Evolutionary conservation across 2,888 invertebrate species (phyloP).

Genomic region (Onthophagus sagittarius): DNA sequence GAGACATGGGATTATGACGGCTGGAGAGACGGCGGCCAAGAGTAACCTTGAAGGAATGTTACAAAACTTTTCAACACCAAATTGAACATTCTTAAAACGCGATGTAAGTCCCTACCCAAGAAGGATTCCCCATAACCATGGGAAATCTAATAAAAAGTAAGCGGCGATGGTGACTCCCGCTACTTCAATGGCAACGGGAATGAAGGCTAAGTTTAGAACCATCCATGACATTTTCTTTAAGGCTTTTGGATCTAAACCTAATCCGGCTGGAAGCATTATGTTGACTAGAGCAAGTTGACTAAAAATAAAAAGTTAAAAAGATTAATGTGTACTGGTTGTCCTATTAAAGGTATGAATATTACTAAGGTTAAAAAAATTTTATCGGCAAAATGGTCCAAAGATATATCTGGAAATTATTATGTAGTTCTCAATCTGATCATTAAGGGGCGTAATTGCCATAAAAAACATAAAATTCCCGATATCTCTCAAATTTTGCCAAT

Average conservation of each 20-base stretch:
- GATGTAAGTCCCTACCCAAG: constrained; percentile 47
- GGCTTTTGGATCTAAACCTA: constrained; percentile 59
- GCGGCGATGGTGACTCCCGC: constrained; percentile 51
- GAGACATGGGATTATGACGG: constrained; percentile 69
- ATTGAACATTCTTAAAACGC: constrained; percentile 25
- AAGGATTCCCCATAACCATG: constrained; percentile 59
- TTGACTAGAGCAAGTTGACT: constrained; percentile 62
- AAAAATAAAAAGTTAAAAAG: constrained; percentile 27
- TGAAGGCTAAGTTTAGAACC: constrained; percentile 55
- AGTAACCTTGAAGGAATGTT: constrained; percentile 50
- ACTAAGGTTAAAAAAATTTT: too few relatives aligned
- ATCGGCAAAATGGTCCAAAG: too few relatives aligned
- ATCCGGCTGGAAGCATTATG: constrained; percentile 61
- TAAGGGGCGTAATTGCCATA: too few relatives aligned
- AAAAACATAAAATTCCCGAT: too few relatives aligned
- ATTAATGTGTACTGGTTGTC: too few relatives aligned
- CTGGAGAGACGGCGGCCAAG: constrained; percentile 67
- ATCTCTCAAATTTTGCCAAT: too few relatives aligned
- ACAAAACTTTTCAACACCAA: constrained; percentile 35
- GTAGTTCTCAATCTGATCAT: too few relatives aligned
- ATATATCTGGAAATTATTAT: too few relatives aligned
- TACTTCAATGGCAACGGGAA: constrained; percentile 60
- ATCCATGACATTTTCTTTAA: constrained; percentile 54
- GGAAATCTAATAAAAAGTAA: constrained; percentile 55
- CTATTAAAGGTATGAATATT: too few relatives aligned